Percentiles rank a stretch among this genome's conserved stretches.
Evolutionary conservation across 2,113 vertebrate species (phyloP).

Genomic region (Nymphicus hollandicus): DNA sequence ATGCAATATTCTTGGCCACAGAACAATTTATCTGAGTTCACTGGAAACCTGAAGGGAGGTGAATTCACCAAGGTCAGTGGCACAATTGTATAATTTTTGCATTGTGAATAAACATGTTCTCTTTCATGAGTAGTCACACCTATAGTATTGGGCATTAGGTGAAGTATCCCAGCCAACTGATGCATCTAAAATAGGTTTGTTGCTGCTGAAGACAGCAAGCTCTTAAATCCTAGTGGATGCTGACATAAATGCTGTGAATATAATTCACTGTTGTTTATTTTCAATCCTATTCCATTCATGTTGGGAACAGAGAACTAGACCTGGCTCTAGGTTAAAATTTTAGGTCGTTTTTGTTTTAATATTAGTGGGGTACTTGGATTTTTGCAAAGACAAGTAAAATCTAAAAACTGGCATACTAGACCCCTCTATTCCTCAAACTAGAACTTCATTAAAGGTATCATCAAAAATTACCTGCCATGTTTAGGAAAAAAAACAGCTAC

Average conservation of each 20-base stretch:
- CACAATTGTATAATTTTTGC: conserved; percentile 18
- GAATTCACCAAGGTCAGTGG: conserved; percentile 19
- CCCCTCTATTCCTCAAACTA: background rate
- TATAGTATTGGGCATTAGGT: background rate
- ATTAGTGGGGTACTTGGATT: background rate
- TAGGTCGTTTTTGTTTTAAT: background rate
- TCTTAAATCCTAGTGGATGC: background rate
- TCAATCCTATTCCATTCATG: background rate
- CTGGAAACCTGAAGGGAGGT: conserved; percentile 20
- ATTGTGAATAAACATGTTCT: conserved; percentile 34
- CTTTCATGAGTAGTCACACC: conserved; percentile 39
- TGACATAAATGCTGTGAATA: background rate
- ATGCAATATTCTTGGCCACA: conserved; percentile 33
- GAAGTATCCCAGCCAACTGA: background rate
- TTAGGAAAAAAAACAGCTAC: background rate
- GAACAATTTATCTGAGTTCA: conserved; percentile 13
- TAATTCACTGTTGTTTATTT: background rate
- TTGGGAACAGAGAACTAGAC: background rate
- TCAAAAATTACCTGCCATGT: background rate
- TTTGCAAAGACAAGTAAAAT: background rate
- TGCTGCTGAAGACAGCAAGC: background rate
- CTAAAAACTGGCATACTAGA: background rate
- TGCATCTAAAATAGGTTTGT: background rate
- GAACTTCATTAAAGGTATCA: background rate
- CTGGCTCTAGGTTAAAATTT: background rate